Percentiles rank a stretch among this genome's conserved stretches.
Evolutionary conservation across 2,888 invertebrate genomes (phyloP).

Genomic region (Deilephila elpenor): DNA sequence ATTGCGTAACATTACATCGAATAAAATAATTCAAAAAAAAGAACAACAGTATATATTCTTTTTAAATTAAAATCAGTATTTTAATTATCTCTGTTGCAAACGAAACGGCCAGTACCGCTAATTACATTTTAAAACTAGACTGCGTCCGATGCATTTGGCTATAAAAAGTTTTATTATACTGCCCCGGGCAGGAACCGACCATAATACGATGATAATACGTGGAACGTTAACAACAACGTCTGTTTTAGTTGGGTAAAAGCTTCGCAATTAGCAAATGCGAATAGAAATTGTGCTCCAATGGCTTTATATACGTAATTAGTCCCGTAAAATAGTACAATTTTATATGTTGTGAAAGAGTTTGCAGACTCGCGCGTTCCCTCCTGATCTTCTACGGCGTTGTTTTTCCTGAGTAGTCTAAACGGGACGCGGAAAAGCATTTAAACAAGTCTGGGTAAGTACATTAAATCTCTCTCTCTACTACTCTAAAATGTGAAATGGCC

Average conservation of each 20-base stretch:
- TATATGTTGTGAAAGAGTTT: no score
- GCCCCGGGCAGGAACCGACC: not conserved
- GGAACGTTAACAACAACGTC: constrained; percentile 9
- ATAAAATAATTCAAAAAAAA: not conserved
- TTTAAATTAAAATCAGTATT: constrained; percentile 10
- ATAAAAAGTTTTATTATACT: constrained; percentile 21
- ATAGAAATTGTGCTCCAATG: not conserved
- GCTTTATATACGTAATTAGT: no score
- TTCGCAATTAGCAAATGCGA: constrained; percentile 6
- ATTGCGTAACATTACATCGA: not conserved
- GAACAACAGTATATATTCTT: not conserved
- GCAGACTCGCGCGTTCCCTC: no score
- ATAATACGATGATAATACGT: constrained; percentile 11
- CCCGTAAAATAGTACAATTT: no score
- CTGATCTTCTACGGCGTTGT: no score
- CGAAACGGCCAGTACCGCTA: constrained; percentile 13
- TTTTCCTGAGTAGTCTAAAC: no score
- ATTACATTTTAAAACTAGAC: constrained; percentile 22
- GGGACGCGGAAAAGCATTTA: no score
- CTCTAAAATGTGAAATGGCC: no score
- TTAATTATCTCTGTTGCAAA: not conserved
- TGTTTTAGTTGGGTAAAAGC: constrained; percentile 14
- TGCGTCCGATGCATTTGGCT: constrained; percentile 7
- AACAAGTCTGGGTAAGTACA: no score
- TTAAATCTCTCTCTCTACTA: no score